phyloP scores from a whole-genome alignment of 2,113 vertebrate genomes.

The Colius striatus region DNA sequence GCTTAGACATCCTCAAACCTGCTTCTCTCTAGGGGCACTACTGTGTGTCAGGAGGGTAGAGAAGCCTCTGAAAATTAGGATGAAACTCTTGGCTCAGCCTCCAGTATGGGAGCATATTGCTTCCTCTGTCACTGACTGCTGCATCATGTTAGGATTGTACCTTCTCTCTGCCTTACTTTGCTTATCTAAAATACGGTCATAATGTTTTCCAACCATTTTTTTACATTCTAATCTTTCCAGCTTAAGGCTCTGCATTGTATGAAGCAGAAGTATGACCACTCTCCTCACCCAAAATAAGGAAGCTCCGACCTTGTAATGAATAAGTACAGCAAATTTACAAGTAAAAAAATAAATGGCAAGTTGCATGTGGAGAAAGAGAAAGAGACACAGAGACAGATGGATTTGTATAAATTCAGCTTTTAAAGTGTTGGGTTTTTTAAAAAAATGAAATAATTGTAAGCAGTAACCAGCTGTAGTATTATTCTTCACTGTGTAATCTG shows the following conservation, averaged over 20 bases:
- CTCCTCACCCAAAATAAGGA: neutral
- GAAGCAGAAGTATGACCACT: neutral
- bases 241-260: neutral
- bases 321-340: neutral
- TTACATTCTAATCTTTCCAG: neutral
- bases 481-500: constrained; percentile 50
- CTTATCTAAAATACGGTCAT: neutral
- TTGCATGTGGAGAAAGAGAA: neutral
- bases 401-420: constrained; percentile 39
- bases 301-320: neutral
- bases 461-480: constrained; percentile 18
- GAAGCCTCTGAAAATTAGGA: neutral
- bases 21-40: neutral
- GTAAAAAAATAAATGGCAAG: constrained; percentile 17
- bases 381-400: neutral
- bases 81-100: neutral
- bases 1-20: neutral
- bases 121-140: neutral
- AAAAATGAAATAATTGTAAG: constrained; percentile 44
- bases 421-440: neutral
- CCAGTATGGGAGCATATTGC: neutral
- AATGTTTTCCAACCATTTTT: constrained; percentile 15
- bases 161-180: neutral
- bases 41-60: neutral
- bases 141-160: neutral